Percentiles rank a stretch among this genome's conserved stretches.
Conservation (phyloP, 2,113 vertebrate genomes). For the Pangasianodon gigas region DNA sequence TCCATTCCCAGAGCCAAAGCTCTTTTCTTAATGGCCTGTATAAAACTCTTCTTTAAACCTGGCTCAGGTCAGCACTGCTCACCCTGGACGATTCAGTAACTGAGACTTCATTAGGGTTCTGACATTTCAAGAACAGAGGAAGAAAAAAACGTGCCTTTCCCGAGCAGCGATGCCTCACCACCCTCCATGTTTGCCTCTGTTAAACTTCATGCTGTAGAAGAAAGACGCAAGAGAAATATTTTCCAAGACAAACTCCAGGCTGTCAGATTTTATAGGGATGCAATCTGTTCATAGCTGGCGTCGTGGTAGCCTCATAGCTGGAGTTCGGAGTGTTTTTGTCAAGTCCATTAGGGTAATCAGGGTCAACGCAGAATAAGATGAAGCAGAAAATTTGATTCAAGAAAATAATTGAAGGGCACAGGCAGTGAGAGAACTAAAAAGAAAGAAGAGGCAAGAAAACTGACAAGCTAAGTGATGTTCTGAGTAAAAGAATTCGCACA, state of each 20-base stretch:
- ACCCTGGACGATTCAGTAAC: not conserved
- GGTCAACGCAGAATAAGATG: not conserved
- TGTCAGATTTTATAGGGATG: not conserved
- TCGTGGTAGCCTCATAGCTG: not conserved
- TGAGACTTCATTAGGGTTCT: not conserved
- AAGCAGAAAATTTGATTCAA: conserved; percentile 19
- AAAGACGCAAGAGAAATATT: not conserved
- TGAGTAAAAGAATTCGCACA: not conserved
- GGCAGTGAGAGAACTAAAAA: not conserved
- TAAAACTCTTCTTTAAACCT: conserved; percentile 9
- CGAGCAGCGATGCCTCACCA: not conserved
- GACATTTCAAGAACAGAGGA: conserved; percentile 26
- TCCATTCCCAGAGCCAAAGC: not conserved
- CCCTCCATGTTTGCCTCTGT: not conserved
- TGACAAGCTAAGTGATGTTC: not conserved
- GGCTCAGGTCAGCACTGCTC: not conserved
- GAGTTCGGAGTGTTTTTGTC: not conserved
- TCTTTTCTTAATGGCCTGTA: not conserved
- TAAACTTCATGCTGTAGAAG: not conserved
- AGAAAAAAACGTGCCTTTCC: not conserved
- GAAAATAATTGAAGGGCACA: conserved; percentile 5
- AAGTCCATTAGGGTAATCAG: not conserved
- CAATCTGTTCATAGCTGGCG: not conserved
- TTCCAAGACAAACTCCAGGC: not conserved
- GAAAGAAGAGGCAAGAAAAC: not conserved